phyloP scores from a whole-genome alignment of 2,888 invertebrate genomes.

The Rhamnusium bicolor region DNA sequence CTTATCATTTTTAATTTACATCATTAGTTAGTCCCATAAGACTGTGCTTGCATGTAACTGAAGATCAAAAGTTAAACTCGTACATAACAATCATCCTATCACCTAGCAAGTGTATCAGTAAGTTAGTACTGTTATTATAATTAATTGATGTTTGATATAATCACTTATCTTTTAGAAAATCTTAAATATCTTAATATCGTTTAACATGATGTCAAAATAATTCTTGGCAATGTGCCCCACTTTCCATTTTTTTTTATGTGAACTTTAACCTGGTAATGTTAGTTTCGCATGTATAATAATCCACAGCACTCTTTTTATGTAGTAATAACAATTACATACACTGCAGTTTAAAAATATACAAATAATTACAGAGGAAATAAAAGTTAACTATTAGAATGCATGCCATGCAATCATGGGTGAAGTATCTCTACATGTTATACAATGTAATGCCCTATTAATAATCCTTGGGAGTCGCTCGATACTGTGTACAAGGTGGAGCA shows the following conservation, averaged over 20 bases:
- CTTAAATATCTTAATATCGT: too few species aligned
- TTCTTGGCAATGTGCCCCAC: background rate
- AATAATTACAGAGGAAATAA: slow-evolving; percentile 21
- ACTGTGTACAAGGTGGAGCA: slow-evolving; percentile 7
- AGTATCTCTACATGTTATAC: slow-evolving; percentile 24
- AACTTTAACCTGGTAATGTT: background rate
- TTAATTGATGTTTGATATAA: too few species aligned
- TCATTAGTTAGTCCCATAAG: too few species aligned
- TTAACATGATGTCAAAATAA: too few species aligned
- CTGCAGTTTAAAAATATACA: background rate
- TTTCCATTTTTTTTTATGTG: background rate
- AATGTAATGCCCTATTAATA: slow-evolving; percentile 26
- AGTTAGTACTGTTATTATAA: too few species aligned
- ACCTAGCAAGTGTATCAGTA: too few species aligned
- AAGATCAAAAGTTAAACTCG: too few species aligned
- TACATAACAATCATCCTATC: too few species aligned
- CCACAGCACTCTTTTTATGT: background rate
- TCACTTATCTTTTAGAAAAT: too few species aligned
- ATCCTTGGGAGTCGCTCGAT: slow-evolving; percentile 18
- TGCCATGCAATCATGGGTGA: slow-evolving; percentile 31
- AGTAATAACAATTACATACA: background rate
- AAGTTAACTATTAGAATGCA: slow-evolving; percentile 7
- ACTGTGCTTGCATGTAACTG: too few species aligned
- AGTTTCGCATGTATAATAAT: background rate
- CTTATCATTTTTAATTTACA: too few species aligned